Conservation (phyloP, 1,140 invertebrate genomes). For the Drosophila parvula region DNA sequence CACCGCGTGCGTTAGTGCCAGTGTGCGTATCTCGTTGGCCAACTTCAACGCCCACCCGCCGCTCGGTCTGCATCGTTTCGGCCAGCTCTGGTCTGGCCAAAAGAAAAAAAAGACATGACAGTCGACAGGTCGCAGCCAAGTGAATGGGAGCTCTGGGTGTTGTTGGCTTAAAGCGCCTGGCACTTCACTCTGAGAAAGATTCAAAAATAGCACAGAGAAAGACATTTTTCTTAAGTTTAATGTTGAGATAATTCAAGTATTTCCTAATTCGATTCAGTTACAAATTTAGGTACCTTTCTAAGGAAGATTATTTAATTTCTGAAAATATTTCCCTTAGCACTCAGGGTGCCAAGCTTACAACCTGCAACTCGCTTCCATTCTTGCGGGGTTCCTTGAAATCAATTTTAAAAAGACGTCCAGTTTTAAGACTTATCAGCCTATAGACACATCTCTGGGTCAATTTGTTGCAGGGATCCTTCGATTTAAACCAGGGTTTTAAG, state of each 20-base stretch:
- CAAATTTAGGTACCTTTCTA: no score
- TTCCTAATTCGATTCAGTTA: not conserved
- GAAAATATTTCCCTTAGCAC: not conserved
- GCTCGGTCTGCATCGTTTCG: conserved; percentile 22
- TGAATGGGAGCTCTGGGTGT: conserved; percentile 47
- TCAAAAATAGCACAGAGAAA: no score
- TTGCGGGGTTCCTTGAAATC: not conserved
- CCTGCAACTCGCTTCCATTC: not conserved
- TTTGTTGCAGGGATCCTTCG: not conserved
- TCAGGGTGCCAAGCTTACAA: not conserved
- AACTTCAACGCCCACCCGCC: conserved; percentile 56
- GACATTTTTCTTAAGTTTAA: not conserved
- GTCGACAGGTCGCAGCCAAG: conserved; percentile 41
- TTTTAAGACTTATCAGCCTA: conserved; percentile 11
- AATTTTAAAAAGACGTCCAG: conserved; percentile 16
- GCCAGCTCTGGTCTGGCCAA: conserved; percentile 21
- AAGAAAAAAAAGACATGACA: conserved; percentile 33
- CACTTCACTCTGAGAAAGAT: conserved; percentile 17
- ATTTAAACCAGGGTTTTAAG: not conserved
- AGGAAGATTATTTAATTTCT: not conserved
- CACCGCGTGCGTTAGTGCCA: conserved; percentile 32
- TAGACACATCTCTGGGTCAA: conserved; percentile 4
- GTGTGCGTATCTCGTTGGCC: conserved; percentile 54
- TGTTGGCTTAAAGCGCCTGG: conserved; percentile 16
- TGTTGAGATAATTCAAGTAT: not conserved